Base-by-base conservation (phyloP, 1,140 invertebrate species). In the Phymastichus coffea region DNA sequence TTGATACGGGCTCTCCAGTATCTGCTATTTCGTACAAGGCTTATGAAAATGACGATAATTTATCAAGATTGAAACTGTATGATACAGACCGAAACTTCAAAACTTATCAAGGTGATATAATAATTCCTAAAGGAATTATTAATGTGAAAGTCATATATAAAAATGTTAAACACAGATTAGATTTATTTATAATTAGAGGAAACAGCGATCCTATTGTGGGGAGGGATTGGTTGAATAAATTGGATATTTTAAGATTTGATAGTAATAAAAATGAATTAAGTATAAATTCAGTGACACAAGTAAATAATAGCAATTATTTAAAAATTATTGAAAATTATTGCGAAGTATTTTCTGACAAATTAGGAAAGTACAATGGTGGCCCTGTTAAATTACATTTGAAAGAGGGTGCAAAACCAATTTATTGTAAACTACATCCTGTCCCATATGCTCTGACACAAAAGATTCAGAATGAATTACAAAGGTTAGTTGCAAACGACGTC, bases 1-100 rank as follows among this genome's bases (percentile, higher is more conserved):
- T 60, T 9, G 57, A 60, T 38, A 60, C 57, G 12, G 57, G 57
- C 3, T 60, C 56, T 15, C 56, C 56, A 40, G 30, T 58, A 17
- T 40, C 56, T 10, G 56, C 56, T 17, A 35, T 38, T 6, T 19
- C 35, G 4, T 35, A 4, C 6, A 37, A 19, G 37, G 3, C 8
- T 23, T 44, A 9, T 23, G n/a, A 4, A 9, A 44, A 44, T 8
- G 3, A 44, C 22, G n/a, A n/a, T n/a, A n/a, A n/a, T n/a, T n/a
- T n/a, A n/a, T n/a, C n/a, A n/a, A n/a, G n/a, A n/a, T n/a, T 23
- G 12, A 9, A 15, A 10, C 7, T 52, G 33, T 8, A 12, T 7
- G 12, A 8, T 8, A 44, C 53, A 8, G n/a, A 19, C 14, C 23
- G 43, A 56, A 12, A 8, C 4, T 56, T 56, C 17, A 33, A 35